Percentiles rank a stretch among this genome's conserved stretches.
phyloP scores from a whole-genome alignment of 2,888 invertebrate genomes.

The Augiades crinisus region DNA sequence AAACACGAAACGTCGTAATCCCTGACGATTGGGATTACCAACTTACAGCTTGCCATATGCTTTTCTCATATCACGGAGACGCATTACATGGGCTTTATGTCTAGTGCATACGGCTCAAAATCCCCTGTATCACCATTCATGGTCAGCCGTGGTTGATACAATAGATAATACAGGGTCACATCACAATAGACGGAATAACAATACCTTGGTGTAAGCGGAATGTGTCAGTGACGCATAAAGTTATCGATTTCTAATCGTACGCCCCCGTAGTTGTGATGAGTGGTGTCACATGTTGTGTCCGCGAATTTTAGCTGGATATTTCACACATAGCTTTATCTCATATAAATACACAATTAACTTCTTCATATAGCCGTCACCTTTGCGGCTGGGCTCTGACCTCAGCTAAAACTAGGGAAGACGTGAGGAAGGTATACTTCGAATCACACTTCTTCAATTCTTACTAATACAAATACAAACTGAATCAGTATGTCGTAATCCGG shows the following conservation, averaged over 20 bases:
- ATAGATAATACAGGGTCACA: constrained; percentile 43
- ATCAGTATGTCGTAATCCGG: too few relatives aligned
- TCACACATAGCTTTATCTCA: too few relatives aligned
- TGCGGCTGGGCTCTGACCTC: too few relatives aligned
- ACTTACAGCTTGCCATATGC: constrained; percentile 51
- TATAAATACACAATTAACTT: too few relatives aligned
- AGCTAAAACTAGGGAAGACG: too few relatives aligned
- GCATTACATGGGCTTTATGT: neutral
- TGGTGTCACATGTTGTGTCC: constrained; percentile 38
- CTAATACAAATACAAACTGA: too few relatives aligned
- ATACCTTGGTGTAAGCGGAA: constrained; percentile 56
- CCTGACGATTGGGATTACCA: constrained; percentile 67
- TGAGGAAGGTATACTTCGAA: too few relatives aligned
- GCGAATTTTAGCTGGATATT: neutral
- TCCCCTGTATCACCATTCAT: neutral
- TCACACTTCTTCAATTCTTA: too few relatives aligned
- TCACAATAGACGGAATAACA: constrained; percentile 61
- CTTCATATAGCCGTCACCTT: too few relatives aligned
- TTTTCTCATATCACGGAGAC: constrained; percentile 5
- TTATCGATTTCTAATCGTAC: constrained; percentile 76
- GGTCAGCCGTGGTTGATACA: constrained; percentile 16
- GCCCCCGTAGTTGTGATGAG: constrained; percentile 49
- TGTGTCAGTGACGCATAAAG: constrained; percentile 70
- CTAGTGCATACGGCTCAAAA: constrained; percentile 1
- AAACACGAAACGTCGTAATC: constrained; percentile 54